A percentile compares a stretch with the other conserved stretches of the same genome.
Evolutionary conservation across 2,797 vertebrate genomes (phyloP).

Genomic region (Gymnopithys bicolor): DNA sequence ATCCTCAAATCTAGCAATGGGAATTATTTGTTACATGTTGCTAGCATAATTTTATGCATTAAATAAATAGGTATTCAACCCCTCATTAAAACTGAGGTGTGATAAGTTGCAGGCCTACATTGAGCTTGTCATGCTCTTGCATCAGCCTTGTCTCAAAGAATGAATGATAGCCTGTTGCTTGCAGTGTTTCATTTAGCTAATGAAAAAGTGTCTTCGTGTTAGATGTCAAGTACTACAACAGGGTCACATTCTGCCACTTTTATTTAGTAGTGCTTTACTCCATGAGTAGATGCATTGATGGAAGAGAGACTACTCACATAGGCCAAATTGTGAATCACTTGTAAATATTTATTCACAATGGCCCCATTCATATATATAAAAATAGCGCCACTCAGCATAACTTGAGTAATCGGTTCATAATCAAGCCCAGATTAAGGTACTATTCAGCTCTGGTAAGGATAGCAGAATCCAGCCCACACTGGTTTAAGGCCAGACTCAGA

Average conservation of each 20-base stretch:
- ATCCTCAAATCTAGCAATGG: neutral
- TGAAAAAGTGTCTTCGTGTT: conserved; percentile 59
- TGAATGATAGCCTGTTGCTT: conserved; percentile 44
- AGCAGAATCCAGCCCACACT: neutral
- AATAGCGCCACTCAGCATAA: neutral
- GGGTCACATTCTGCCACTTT: conserved; percentile 55
- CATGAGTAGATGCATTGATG: conserved; percentile 38
- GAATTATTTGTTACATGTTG: conserved; percentile 12
- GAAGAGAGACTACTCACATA: conserved; percentile 15
- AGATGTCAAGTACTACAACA: conserved; percentile 66
- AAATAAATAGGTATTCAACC: conserved; percentile 57
- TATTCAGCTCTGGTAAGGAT: conserved; percentile 20
- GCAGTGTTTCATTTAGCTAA: conserved; percentile 21
- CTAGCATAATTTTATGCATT: neutral
- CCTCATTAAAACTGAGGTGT: conserved; percentile 56
- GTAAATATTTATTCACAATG: conserved; percentile 64
- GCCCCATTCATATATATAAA: conserved; percentile 37
- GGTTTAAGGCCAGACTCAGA: conserved; percentile 29
- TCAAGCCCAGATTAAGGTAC: conserved; percentile 46
- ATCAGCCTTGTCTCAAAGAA: conserved; percentile 28
- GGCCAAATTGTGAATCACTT: conserved; percentile 62
- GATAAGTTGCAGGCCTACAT: conserved; percentile 66
- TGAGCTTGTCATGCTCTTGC: conserved; percentile 60
- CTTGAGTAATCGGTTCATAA: conserved; percentile 53
- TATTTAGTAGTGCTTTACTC: conserved; percentile 55